Conservation (phyloP, 2,888 invertebrate genomes). For the Lingula anatina region DNA sequence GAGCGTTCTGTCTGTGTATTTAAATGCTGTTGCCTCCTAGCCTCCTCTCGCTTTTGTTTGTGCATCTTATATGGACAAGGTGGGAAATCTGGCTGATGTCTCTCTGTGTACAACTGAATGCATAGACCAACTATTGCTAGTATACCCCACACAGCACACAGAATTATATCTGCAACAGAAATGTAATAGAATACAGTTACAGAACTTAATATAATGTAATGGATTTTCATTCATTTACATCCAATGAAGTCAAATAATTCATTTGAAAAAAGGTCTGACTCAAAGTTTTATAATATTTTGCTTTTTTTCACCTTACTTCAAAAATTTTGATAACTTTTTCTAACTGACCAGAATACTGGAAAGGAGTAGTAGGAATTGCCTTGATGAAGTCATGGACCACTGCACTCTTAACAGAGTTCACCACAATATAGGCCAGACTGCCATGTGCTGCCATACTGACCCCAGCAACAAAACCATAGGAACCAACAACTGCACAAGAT, state of each 20-base stretch:
- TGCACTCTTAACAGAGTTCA: slow-evolving; percentile 65
- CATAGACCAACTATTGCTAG: slow-evolving; percentile 58
- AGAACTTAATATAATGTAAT: too few species aligned
- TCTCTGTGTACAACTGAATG: slow-evolving; percentile 59
- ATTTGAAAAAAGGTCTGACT: too few species aligned
- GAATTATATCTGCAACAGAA: slow-evolving; percentile 61
- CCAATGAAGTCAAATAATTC: too few species aligned
- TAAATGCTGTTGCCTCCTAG: too few species aligned
- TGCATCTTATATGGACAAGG: too few species aligned
- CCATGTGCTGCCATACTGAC: slow-evolving; percentile 65
- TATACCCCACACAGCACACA: slow-evolving; percentile 58
- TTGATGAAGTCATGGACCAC: slow-evolving; percentile 52
- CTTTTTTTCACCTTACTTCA: too few species aligned
- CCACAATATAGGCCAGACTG: slow-evolving; percentile 64
- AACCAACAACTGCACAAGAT: slow-evolving; percentile 63
- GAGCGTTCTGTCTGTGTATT: too few species aligned
- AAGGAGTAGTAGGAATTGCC: slow-evolving; percentile 20
- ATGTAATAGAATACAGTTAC: too few species aligned
- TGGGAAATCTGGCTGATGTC: slow-evolving; percentile 63
- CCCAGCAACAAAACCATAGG: slow-evolving; percentile 61
- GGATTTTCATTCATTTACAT: too few species aligned
- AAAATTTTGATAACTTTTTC: background rate
- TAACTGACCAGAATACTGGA: slow-evolving; percentile 19
- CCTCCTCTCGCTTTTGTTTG: too few species aligned
- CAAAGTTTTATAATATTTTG: too few species aligned